These are phyloP conservation scores for Phaenicophaeus curvirostris DNA, from an alignment of 2,797 vertebrate genomes.

Conservation along the genomic window DNA sequence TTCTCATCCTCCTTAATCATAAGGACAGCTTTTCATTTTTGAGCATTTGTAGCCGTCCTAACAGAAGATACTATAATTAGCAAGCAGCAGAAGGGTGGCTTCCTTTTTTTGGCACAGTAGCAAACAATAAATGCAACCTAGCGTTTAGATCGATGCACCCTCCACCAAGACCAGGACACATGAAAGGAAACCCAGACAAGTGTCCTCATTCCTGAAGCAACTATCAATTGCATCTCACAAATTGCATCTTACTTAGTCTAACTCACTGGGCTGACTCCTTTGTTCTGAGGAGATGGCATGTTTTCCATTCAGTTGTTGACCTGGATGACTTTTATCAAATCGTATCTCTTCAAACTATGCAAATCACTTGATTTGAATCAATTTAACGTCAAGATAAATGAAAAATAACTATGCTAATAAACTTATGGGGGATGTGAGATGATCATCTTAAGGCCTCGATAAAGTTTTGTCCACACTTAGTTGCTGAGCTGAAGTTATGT, in stretches of 20 bases:
- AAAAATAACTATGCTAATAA: background rate
- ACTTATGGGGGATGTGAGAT: background rate
- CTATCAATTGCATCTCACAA: background rate
- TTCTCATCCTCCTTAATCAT: background rate
- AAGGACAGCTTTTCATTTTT: background rate
- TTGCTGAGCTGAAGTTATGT: background rate
- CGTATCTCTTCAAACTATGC: background rate
- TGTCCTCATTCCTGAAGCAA: background rate
- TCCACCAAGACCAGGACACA: background rate
- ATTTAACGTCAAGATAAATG: background rate
- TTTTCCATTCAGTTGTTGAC: background rate
- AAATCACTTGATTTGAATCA: background rate
- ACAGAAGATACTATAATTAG: background rate
- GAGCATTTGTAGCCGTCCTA: accelerated
- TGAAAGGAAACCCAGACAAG: background rate
- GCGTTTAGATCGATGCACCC: background rate
- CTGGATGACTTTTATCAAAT: background rate
- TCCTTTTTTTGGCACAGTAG: background rate
- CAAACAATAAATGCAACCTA: background rate
- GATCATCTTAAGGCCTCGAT: background rate
- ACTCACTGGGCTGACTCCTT: background rate
- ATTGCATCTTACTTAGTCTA: background rate
- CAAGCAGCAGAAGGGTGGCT: background rate
- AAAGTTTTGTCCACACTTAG: background rate
- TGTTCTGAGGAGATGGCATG: background rate